Conservation (phyloP, 53 echinoderm and acorn worm species). For the Paelopatides confundens region DNA sequence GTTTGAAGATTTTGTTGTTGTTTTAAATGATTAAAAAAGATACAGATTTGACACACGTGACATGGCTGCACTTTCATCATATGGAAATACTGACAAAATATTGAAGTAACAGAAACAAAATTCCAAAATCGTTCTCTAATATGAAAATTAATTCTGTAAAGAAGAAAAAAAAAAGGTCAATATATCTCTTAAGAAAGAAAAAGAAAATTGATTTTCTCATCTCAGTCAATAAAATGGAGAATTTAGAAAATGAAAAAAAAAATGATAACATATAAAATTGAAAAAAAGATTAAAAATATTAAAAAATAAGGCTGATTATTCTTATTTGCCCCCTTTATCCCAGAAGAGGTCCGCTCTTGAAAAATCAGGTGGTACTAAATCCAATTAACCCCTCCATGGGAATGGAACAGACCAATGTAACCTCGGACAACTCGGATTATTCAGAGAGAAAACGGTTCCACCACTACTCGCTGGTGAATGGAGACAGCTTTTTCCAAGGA, state of each 20-base stretch:
- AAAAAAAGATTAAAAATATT: not conserved
- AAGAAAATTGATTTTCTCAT: too few relatives aligned
- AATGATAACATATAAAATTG: not conserved
- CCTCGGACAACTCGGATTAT: slow-evolving; percentile 82
- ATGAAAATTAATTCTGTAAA: too few relatives aligned
- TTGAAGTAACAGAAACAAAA: too few relatives aligned
- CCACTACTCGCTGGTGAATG: slow-evolving; percentile 84
- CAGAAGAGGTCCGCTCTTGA: slow-evolving; percentile 69
- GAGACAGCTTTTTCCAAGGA: slow-evolving; percentile 49
- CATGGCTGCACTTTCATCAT: too few relatives aligned
- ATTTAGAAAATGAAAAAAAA: not conserved
- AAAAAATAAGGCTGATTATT: not conserved
- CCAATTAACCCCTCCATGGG: slow-evolving; percentile 76
- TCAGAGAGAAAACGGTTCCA: slow-evolving; percentile 81
- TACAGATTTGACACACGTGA: too few relatives aligned
- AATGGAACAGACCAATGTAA: slow-evolving; percentile 76
- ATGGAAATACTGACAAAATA: too few relatives aligned
- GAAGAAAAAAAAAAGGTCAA: too few relatives aligned
- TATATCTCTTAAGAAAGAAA: too few relatives aligned
- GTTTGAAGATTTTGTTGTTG: too few relatives aligned
- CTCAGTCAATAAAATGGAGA: too few relatives aligned
- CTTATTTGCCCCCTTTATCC: slow-evolving; percentile 25
- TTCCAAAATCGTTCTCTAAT: too few relatives aligned
- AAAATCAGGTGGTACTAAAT: slow-evolving; percentile 82
- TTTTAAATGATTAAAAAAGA: too few relatives aligned